Base-by-base conservation (phyloP, 2,888 invertebrate species). In the Eurytoma adleriae region DNA sequence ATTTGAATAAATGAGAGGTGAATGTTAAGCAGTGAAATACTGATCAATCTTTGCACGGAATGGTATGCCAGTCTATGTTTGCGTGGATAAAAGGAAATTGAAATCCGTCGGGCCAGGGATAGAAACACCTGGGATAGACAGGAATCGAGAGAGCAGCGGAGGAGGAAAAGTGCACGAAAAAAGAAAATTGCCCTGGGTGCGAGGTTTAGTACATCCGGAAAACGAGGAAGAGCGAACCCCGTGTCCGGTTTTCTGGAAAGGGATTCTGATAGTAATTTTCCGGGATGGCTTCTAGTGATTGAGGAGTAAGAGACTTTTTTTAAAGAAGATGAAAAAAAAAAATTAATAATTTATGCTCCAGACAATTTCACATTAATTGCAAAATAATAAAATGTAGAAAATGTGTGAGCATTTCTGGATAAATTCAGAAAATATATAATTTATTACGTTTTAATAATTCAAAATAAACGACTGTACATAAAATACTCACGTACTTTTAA, bases 1-100 rank as follows among this genome's bases (percentile, higher is more conserved):
- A 40, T 40, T 40, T 5, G 40, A 40, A 40, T 40, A 40, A 40
- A 40, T 40, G 40, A 40, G 7, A 40, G 7, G 4, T 40, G 40
- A 40, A 40, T 40, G 40, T 40, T 40, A 40, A 40, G 40, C 40
- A 40, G 40, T 40, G 40, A 40, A 7, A 7, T 40, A 40, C 4
- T 7, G 4, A 3, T 40, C 5, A 40, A 7, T 40, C 40, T 7
- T 40, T 40, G 40, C 5, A 5, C 40, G 7, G 7, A 3, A 3
- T 40, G 40, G 3, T 40, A 40, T 5, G 40, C 40, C 40, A 40
- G 40, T 40, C 40, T 40, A 7, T 40, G 40, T 40, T 40, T 40
- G 64, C 48, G 48, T 50, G 50, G 57, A 56, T 66, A 75, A 62
- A 61, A 64, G 70, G 20, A 77, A 77, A 77, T 77, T 77, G 76